Percentiles rank a stretch among this genome's conserved stretches.
Evolutionary conservation across 2,113 vertebrate genomes (phyloP).

Genomic region (Rhea pennata): DNA sequence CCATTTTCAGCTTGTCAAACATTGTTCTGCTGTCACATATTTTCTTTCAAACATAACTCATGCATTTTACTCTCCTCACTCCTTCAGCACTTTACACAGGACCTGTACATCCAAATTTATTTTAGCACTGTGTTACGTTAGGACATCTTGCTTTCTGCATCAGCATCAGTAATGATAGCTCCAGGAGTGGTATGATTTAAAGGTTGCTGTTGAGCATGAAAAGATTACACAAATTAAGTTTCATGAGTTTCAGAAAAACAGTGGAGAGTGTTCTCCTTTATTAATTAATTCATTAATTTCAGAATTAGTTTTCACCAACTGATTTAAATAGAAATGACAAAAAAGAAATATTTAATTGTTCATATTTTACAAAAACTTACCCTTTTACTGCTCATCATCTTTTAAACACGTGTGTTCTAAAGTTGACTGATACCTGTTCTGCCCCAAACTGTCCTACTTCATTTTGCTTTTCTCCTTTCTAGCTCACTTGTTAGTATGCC

Average conservation of each 20-base stretch:
- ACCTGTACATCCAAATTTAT: constrained; percentile 16
- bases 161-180: not conserved
- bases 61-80: not conserved
- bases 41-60: not conserved
- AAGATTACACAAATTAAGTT: not conserved
- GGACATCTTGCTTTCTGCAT: constrained; percentile 24
- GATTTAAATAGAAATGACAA: not conserved
- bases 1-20: constrained; percentile 40
- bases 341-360: not conserved
- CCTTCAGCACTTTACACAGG: not conserved
- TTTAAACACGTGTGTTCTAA: not conserved
- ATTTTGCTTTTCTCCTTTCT: not conserved
- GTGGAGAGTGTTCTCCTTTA: not conserved
- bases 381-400: not conserved
- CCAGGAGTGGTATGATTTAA: not conserved
- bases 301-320: not conserved
- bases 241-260: not conserved
- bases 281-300: not conserved
- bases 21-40: not conserved
- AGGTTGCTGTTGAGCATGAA: not conserved
- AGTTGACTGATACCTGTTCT: not conserved
- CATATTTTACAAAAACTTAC: not conserved
- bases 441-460: not conserved
- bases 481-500: not conserved
- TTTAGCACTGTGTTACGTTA: not conserved